Evolutionary conservation across 2,797 vertebrate species (phyloP).

Genomic region (Pseudomugil gertrudae): DNA sequence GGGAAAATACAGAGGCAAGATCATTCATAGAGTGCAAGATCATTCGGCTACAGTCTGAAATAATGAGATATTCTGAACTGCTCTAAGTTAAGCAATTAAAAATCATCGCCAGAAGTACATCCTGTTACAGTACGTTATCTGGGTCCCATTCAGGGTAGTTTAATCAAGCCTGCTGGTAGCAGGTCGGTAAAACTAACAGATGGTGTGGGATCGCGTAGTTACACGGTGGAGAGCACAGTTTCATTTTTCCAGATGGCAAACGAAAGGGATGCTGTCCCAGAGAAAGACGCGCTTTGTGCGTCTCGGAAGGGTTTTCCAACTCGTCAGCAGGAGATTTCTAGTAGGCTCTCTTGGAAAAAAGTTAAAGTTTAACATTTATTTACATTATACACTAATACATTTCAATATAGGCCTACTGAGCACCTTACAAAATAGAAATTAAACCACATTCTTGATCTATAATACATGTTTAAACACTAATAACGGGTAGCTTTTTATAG

Average conservation of each 20-base stretch:
- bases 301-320: constrained; percentile 50
- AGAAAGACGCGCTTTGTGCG: constrained; percentile 52
- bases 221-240: constrained; percentile 62
- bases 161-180: constrained; percentile 38
- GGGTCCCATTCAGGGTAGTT: constrained; percentile 27
- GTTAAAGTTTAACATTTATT: constrained; percentile 4
- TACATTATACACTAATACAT: constrained; percentile 7
- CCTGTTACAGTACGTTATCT: constrained; percentile 32
- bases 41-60: constrained; percentile 5
- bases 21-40: neutral
- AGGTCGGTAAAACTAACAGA: constrained; percentile 67
- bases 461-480: neutral
- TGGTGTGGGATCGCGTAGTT: constrained; percentile 58
- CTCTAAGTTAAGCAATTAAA: constrained; percentile 24
- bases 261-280: constrained; percentile 56
- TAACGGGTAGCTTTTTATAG: neutral
- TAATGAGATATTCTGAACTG: constrained; percentile 21
- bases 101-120: constrained; percentile 21
- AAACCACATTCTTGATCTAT: neutral
- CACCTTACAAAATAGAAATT: neutral
- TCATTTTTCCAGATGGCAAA: constrained; percentile 69
- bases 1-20: neutral
- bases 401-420: too few species aligned
- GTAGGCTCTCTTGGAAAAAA: too few species aligned
- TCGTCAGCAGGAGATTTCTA: constrained; percentile 24